Conservation (phyloP, 2,113 vertebrate genomes). For the Excalfactoria chinensis region DNA sequence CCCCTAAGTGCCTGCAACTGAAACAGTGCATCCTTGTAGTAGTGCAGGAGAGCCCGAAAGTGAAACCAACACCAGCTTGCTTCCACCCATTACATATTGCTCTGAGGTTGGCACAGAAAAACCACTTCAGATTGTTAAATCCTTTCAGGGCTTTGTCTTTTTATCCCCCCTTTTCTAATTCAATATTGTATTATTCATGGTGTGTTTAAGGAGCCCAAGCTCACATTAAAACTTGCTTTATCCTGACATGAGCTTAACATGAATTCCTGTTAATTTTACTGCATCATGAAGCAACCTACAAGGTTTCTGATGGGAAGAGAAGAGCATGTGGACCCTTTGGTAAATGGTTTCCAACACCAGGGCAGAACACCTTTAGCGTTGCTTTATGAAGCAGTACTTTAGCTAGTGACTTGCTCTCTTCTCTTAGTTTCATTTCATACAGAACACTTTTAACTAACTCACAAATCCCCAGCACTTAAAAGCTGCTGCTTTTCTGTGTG, state of each 20-base stretch:
- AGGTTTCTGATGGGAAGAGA: neutral
- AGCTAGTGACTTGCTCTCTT: neutral
- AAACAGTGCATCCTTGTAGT: neutral
- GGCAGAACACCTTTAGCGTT: neutral
- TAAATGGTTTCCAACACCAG: neutral
- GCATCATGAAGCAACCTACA: conserved; percentile 10
- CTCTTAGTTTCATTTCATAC: neutral
- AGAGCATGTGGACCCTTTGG: neutral
- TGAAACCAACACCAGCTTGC: neutral
- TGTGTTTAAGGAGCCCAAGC: neutral
- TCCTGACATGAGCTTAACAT: neutral
- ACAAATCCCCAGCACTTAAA: neutral
- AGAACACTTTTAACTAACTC: neutral
- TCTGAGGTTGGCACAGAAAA: conserved; percentile 18
- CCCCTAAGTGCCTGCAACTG: conserved; percentile 1
- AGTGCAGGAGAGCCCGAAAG: neutral
- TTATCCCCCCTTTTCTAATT: neutral
- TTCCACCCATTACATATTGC: neutral
- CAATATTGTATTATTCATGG: neutral
- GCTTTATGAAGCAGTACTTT: neutral
- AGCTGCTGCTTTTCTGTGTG: neutral
- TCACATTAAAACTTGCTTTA: conserved; percentile 13
- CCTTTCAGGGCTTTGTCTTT: neutral
- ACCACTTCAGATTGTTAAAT: neutral
- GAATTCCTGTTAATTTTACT: neutral